Conservation (phyloP, 2,113 vertebrate genomes). For the Asarcornis scutulata region DNA sequence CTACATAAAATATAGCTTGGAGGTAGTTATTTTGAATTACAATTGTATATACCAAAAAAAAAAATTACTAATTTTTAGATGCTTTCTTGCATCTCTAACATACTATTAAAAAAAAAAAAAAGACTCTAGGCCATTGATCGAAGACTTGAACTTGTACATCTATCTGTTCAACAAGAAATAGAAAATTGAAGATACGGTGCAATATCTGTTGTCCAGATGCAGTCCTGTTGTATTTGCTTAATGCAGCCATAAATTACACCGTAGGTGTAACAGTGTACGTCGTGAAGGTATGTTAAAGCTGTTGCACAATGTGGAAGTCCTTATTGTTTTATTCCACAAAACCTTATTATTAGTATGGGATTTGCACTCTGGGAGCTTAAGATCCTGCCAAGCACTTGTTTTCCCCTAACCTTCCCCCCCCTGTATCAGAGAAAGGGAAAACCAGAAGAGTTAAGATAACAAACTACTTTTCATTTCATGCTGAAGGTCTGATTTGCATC, state of each 20-base stretch:
- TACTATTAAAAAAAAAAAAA: background rate
- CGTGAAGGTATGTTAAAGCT: background rate
- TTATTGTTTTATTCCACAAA: background rate
- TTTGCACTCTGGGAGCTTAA: background rate
- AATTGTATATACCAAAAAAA: background rate
- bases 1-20: background rate
- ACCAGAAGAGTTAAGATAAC: background rate
- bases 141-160: constrained; percentile 8
- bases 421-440: background rate
- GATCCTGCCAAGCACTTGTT: background rate
- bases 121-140: background rate
- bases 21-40: constrained; percentile 9
- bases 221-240: background rate
- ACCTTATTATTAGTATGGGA: background rate
- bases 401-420: background rate
- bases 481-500: constrained; percentile 34
- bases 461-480: constrained; percentile 34
- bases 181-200: background rate
- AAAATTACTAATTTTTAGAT: constrained; percentile 18
- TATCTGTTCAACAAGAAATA: constrained; percentile 9
- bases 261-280: background rate
- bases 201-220: background rate
- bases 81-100: constrained; percentile 48
- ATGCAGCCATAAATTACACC: background rate
- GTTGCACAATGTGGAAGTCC: background rate